Evolutionary conservation across 35 echinoderm and acorn worm species (phyloP), one percentile per base, ranked within the genome.

Genomic region (Anneissia japonica): DNA sequence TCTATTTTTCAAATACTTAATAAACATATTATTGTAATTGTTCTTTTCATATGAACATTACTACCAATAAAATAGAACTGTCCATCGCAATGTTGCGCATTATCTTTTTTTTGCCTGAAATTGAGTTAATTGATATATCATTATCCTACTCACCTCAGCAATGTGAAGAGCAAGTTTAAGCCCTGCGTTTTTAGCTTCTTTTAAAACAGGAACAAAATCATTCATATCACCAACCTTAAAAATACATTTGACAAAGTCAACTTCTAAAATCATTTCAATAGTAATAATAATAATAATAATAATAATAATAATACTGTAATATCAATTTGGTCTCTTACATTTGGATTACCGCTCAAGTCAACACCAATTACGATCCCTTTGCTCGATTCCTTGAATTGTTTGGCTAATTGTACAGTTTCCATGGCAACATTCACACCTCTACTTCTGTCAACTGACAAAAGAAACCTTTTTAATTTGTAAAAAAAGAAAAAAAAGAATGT

Each of bases 261-360:
- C n/a, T n/a, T n/a, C n/a, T n/a, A n/a, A n/a, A n/a, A n/a, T n/a
- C n/a, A n/a, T n/a, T n/a, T n/a, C n/a, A n/a, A n/a, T n/a, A n/a
- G n/a, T n/a, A n/a, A n/a, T n/a, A n/a, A n/a, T n/a, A n/a, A n/a
- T 64, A 64, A 64, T 23, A 45, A 45, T 45, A 45, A 14, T 45
- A 14, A 14, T 45, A 10, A 75, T 75, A 30, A n/a, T 30, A 16
- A 45, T 45, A 7, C 16, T 45, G 16, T 16, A 45, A 16, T 7
- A 45, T 7, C 16, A 45, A 45, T 45, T 45, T 45, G 40, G 5
- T 45, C 40, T 45, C 91, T 79, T 83, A 97, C 95, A 35, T 84
- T 46, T n/a, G 95, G 95, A 19, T 93, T 86, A 26, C 95, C 95
- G 86, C 95, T 97, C n/a, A 97, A 84, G 77, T 97, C 95, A 3